A percentile compares a stretch with the other conserved stretches of the same genome.
These are phyloP conservation scores for Fulmarus glacialis DNA, from an alignment of 2,113 vertebrate species.

Conservation along the genomic window DNA sequence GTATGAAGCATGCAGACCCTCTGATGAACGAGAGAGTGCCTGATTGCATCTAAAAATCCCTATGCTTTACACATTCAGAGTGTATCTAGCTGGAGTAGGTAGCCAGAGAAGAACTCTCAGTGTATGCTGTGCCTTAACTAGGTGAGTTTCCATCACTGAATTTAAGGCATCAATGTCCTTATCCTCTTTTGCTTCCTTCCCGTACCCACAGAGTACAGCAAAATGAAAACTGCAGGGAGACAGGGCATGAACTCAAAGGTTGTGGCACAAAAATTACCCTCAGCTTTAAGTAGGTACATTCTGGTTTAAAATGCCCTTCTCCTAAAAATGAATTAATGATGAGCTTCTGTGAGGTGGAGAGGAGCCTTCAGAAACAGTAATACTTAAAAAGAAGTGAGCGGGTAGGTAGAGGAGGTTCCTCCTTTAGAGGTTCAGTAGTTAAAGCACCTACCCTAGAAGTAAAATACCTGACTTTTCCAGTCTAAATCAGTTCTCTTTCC, in stretches of 20 bases:
- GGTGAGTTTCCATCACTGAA: not conserved
- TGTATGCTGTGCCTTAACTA: not conserved
- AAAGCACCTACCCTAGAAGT: not conserved
- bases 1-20: not conserved
- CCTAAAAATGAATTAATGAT: not conserved
- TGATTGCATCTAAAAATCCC: not conserved
- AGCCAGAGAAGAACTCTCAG: not conserved
- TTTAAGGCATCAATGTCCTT: not conserved
- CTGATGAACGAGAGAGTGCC: not conserved
- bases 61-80: not conserved
- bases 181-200: not conserved
- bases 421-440: not conserved
- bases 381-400: not conserved
- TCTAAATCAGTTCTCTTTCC: not conserved
- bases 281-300: not conserved
- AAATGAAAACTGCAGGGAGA: not conserved
- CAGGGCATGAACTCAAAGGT: not conserved
- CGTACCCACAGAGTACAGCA: not conserved
- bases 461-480: not conserved
- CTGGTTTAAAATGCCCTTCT: not conserved
- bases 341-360: not conserved
- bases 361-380: not conserved
- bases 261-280: not conserved
- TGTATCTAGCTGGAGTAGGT: not conserved
- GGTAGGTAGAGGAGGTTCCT: not conserved